These are phyloP conservation scores for Enteromius fasciolatus DNA, from an alignment of 2,797 vertebrate genomes.

Conservation along the genomic window DNA sequence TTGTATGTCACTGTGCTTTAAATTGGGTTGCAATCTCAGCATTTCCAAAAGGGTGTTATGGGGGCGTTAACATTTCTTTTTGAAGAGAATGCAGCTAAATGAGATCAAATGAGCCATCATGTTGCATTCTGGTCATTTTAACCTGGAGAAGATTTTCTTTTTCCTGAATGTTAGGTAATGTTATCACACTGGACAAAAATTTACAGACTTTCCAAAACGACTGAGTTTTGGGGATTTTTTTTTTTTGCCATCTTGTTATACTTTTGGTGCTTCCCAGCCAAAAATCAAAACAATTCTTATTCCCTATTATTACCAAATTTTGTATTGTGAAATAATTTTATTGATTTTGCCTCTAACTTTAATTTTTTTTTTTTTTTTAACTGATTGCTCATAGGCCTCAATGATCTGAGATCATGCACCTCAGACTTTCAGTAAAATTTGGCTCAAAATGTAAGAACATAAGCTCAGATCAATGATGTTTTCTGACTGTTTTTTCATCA, in stretches of 20 bases:
- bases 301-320: not conserved
- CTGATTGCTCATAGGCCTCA: not conserved
- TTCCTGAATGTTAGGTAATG: not conserved
- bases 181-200: not conserved
- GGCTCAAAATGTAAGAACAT: not conserved
- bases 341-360: not conserved
- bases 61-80: not conserved
- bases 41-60: not conserved
- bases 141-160: not conserved
- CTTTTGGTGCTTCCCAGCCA: not conserved
- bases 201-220: not conserved
- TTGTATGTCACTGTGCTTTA: not conserved
- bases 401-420: not conserved
- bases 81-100: not conserved
- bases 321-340: not conserved
- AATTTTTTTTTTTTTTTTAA: not conserved
- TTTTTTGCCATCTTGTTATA: not conserved
- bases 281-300: not conserved
- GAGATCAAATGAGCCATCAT: not conserved
- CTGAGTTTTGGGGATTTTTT: not conserved
- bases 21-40: not conserved
- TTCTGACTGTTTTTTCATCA: not conserved
- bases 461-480: not conserved
- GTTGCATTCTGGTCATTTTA: not conserved
- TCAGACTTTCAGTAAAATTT: no score